Evolutionary conservation across 2,113 vertebrate genomes (phyloP).

Genomic region (Chionis minor): DNA sequence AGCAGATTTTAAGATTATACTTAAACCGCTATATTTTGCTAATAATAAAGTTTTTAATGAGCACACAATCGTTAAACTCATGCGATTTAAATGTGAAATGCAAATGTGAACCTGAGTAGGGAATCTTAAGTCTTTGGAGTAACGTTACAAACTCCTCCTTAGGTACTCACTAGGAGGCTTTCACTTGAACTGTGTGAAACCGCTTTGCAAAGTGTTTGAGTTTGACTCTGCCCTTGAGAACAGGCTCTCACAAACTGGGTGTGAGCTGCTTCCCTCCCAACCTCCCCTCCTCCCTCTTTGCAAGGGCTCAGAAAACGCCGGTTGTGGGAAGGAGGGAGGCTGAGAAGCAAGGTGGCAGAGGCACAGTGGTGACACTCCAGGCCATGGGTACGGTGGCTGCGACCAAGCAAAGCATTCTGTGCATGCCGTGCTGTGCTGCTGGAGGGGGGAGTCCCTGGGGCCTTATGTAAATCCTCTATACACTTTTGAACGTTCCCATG

Average conservation of each 20-base stretch:
- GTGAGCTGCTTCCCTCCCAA: background rate
- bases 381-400: background rate
- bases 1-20: background rate
- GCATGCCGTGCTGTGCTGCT: background rate
- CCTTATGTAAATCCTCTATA: background rate
- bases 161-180: background rate
- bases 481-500: background rate
- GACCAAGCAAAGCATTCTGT: background rate
- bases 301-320: background rate
- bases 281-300: background rate
- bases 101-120: background rate
- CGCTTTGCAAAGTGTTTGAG: background rate
- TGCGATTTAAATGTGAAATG: background rate
- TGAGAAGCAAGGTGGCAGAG: background rate
- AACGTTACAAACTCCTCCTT: background rate
- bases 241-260: background rate
- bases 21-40: background rate
- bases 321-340: background rate
- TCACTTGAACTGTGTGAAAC: background rate
- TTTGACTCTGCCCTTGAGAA: background rate
- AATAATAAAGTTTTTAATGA: background rate
- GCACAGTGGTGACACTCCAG: background rate
- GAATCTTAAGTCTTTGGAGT: background rate
- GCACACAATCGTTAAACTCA: background rate
- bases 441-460: background rate